A percentile compares a stretch with the other conserved stretches of the same genome.
phyloP scores from a whole-genome alignment of 2,888 invertebrate genomes.

The Ophioninae sp. region DNA sequence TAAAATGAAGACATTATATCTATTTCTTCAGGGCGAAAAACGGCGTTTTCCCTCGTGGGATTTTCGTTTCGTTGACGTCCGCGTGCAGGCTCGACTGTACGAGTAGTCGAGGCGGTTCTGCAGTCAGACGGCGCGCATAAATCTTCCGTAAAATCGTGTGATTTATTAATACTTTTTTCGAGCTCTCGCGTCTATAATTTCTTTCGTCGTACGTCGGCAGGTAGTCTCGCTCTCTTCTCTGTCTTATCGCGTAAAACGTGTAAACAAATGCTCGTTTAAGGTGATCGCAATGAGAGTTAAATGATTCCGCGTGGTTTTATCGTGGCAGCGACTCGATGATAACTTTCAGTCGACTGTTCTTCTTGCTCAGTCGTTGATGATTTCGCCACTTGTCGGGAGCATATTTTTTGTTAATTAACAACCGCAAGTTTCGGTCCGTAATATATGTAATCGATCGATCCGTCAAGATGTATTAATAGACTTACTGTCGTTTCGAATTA shows the following conservation, averaged over 20 bases:
- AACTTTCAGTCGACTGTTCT: neutral
- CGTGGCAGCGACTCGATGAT: neutral
- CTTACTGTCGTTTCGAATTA: neutral
- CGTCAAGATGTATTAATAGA: neutral
- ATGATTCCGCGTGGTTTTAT: constrained; percentile 1
- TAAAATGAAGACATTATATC: no score
- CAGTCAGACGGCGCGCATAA: constrained; percentile 20
- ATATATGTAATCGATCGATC: neutral
- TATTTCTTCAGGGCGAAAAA: no score
- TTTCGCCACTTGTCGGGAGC: neutral
- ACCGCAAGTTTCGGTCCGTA: neutral
- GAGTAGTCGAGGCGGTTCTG: constrained; percentile 26
- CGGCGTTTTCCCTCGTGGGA: neutral
- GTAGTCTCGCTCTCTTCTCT: neutral
- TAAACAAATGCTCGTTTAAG: constrained; percentile 5
- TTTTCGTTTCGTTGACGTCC: constrained; percentile 4
- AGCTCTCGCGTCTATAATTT: neutral
- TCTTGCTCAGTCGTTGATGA: neutral
- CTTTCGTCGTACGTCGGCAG: neutral
- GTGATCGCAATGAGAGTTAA: neutral
- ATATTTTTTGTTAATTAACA: neutral
- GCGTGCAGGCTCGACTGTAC: neutral
- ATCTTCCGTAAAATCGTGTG: neutral
- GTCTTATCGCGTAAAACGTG: constrained; percentile 16
- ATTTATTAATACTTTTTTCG: neutral